Base-by-base conservation (phyloP, 2,797 vertebrate genomes). In the Enteromius unitaeniatus region DNA sequence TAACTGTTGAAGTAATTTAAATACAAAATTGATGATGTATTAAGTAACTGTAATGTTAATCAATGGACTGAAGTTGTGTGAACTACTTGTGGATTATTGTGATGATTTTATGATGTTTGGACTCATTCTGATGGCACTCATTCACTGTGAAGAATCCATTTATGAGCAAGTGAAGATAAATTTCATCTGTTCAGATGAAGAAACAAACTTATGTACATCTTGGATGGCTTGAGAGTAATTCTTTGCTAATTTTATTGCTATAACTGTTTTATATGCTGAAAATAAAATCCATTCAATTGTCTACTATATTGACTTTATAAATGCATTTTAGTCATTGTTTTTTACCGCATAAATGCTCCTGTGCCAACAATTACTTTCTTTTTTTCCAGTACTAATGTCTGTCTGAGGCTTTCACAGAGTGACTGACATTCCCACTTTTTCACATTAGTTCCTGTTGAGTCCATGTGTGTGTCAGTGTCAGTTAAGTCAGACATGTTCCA, bases 341-440 rank as follows among this genome's bases (percentile, higher is more conserved):
- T 34, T 42, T 37, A 42, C 13, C 10, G 3, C 17, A 11, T 31
- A 81, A 81, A 81, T 45, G 37, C 9, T 28, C 58, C 9, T 47
- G 11, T 49, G 40, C 21, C 55, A 68, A 65, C 47, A 31, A 37
- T 68, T 62, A 60, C 4, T n/a, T 26, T 64, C 62, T 37, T n/a
- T 40, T 37, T 58, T 79, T 82, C 53, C 64, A 14, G 37, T 70
- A 74, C 49, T 62, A 42, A 79, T 47, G 78, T 72, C 42, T 84
- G 28, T 70, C 68, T 69, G 51, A 26, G 31, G 26, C 21, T 34
- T 42, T 67, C 21, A n/a, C 23, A 76, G 21, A 19, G 21, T 85
- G 78, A 85, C n/a, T 86, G 86, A 78, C 72, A 83, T 72, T 53
- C 51, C 53, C 23, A 80, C 51, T 69, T 74, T 76, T 73, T 73